Base-by-base conservation (phyloP, 2,888 invertebrate species). In the Nesidiocoris tenuis region DNA sequence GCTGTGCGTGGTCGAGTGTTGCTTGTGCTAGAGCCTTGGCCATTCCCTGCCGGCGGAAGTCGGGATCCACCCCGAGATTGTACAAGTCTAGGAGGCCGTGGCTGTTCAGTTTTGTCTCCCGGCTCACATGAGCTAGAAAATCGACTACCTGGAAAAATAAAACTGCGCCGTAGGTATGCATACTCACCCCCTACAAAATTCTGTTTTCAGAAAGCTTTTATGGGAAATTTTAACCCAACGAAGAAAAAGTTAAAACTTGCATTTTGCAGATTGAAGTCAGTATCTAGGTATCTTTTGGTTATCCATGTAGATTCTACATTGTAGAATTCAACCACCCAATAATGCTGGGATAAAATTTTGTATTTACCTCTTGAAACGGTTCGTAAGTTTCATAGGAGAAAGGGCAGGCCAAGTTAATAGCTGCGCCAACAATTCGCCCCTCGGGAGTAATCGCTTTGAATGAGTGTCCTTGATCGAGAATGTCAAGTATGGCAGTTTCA, bases 341-440 rank as follows among this genome's bases (percentile, higher is more conserved):
- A n/a, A n/a, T n/a, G n/a, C n/a, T n/a, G n/a, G n/a, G n/a, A n/a
- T n/a, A n/a, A n/a, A n/a, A n/a, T n/a, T n/a, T n/a, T n/a, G n/a
- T n/a, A 16, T 17, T 18, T 55, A 66, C 66, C 17, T 25, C 21
- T 66, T 66, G 21, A 54, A 25, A 16, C 0, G 66, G 66, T 55
- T 66, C 66, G 19, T 18, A 18, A 7, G 21, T 54, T 7, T 55
- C 66, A 39, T 39, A 17, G 19, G 16, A 12, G 17, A 57, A 56
- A 18, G 68, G 68, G 17, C 59, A 68, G 18, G 56, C 61, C 21
- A 66, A 17, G 23, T 75, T 77, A 2, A 77, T 67, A 1, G 54
- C 74, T 0, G 63, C 65, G 5, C 77, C 77, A 25, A 77, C 54
- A 17, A 77, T 75, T 25, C 65, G 67, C 2, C 77, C 77, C 7